Base-by-base conservation (phyloP, 92 coral and sea anemone species). In the Parazoanthus swiftii region DNA sequence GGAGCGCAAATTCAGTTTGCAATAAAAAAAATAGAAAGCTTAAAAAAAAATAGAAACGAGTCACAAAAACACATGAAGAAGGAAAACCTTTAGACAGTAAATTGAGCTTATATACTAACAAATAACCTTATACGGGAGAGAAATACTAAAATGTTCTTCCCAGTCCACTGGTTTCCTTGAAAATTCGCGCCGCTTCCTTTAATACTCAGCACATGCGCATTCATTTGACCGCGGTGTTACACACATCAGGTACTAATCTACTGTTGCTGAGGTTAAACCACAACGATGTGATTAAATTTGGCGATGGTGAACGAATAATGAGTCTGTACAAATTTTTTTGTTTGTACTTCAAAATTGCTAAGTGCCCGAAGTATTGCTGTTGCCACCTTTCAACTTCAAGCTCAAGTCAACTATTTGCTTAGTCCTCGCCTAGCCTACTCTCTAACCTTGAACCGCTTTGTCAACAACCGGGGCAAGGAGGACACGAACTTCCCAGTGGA, bases 371-470 rank as follows among this genome's bases (percentile, higher is more conserved):
- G 85, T 93, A 91, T 89, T 29, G 93, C 95, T 0, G n/a, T 81
- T 86, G 91, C 93, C 20, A 93, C 36, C 0, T 91, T 93, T 11
- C 78, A 93, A 0, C 43, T 93, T 0, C 93, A 84, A 84, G 93
- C 93, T 6, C 95, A 89, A 26, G 89, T 93, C 10, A 93, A 93
- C 38, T 85, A 86, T 63, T 43, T 93, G 23, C 68, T 89, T 11
- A 89, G 86, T 67, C 95, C 95, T 15, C 86, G 95, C 33, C 21
- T 93, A 18, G 92, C 93, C 26, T 71, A 91, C 78, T 93, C 92
- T 0, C 85, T 93, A 0, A 93, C 89, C 5, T 93, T 93, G 95
- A 93, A 93, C 74, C 87, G 93, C 5, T 93, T 93, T 89, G 95
- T 91, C 56, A 93, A 91, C 50, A 90, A 93, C 67, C 86, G 77